A percentile compares a stretch with the other conserved stretches of the same genome.
Evolutionary conservation across 2,797 vertebrate genomes (phyloP).

Genomic region (Anniella stebbinsi): DNA sequence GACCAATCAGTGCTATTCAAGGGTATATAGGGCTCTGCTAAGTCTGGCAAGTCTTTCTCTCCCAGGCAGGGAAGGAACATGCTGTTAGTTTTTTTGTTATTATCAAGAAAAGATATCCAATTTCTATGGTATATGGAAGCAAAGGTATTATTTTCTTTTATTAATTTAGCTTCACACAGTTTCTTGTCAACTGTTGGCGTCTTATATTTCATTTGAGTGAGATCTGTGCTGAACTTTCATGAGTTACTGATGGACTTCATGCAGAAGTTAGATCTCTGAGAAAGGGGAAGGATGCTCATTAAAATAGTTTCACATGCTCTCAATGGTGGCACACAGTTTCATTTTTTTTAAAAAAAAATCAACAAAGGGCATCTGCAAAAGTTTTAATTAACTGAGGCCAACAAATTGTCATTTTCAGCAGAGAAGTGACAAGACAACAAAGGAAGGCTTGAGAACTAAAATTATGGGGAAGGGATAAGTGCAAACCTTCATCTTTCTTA

Average conservation of each 20-base stretch:
- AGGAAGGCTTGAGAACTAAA: slow-evolving; percentile 16
- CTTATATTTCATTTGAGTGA: slow-evolving; percentile 3
- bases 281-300: slow-evolving; percentile 4
- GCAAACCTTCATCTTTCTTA: slow-evolving; percentile 25
- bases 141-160: not conserved
- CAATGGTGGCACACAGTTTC: not conserved
- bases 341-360: not conserved
- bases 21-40: not conserved
- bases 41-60: not conserved
- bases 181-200: not conserved
- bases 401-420: not conserved
- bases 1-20: not conserved
- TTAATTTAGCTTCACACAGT: not conserved
- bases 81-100: not conserved
- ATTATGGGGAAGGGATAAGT: slow-evolving; percentile 42
- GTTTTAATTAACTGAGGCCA: slow-evolving; percentile 15
- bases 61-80: not conserved
- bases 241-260: not conserved
- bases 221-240: not conserved
- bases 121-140: not conserved
- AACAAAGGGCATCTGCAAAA: not conserved
- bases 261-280: not conserved
- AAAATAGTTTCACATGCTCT: not conserved
- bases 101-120: not conserved
- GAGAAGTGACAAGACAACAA: slow-evolving; percentile 1